Percentiles rank a stretch among this genome's conserved stretches.
Conservation (phyloP, 2,797 vertebrate genomes). For the Pseudochirops corinnae region DNA sequence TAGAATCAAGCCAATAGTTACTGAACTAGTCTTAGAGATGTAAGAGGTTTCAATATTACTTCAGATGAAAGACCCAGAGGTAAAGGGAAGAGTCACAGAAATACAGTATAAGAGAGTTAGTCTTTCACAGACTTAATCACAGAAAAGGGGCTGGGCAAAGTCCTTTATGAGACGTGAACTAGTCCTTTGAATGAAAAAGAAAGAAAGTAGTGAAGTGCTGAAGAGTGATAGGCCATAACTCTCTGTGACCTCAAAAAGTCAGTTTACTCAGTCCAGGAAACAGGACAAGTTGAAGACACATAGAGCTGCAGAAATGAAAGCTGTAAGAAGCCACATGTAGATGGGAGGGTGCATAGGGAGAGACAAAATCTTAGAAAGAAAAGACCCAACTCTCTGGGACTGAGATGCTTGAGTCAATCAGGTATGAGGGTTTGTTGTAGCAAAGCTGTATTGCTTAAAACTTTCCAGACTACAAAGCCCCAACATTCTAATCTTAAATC, state of each 20-base stretch:
- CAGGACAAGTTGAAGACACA: not conserved
- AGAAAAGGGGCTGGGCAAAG: not conserved
- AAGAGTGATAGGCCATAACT: not conserved
- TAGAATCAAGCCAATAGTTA: not conserved
- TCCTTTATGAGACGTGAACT: not conserved
- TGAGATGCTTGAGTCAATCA: not conserved
- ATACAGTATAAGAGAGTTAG: not conserved
- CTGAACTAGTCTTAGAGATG: not conserved
- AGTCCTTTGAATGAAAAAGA: not conserved
- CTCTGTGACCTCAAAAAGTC: not conserved
- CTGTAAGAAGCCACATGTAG: not conserved
- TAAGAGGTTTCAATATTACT: not conserved
- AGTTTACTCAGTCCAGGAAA: not conserved
- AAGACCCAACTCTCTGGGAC: not conserved
- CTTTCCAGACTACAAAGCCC: not conserved
- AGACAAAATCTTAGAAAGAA: not conserved
- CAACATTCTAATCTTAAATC: not conserved
- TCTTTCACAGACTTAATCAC: not conserved
- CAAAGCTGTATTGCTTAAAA: not conserved
- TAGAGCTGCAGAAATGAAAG: not conserved
- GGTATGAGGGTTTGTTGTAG: not conserved
- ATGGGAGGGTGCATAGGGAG: not conserved
- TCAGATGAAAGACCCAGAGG: not conserved
- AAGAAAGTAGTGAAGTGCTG: not conserved
- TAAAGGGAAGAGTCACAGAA: not conserved